These are phyloP conservation scores for Xenus cinereus DNA, from an alignment of 2,113 vertebrate genomes.

Conservation along the genomic window DNA sequence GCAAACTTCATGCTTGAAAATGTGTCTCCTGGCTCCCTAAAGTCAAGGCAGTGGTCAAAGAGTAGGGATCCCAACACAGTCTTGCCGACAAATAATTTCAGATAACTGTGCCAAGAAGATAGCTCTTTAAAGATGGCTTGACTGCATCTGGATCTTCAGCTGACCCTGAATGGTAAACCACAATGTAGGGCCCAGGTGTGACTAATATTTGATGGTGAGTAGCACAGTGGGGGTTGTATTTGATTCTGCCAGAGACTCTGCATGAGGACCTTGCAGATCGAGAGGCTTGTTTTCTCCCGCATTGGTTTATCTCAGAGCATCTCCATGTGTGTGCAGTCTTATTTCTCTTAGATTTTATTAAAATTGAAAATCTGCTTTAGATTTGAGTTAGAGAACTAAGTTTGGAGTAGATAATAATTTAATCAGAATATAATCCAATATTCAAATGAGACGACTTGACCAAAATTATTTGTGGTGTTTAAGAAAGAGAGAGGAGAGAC, in stretches of 20 bases:
- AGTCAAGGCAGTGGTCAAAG: neutral
- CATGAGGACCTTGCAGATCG: rapidly evolving
- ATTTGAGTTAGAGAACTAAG: neutral
- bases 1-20: neutral
- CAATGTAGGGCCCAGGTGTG: neutral
- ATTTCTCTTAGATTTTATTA: neutral
- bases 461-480: neutral
- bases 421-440: neutral
- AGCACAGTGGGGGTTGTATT: neutral
- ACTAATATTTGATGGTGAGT: neutral
- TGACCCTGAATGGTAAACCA: neutral
- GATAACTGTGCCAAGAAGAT: neutral
- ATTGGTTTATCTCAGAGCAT: neutral
- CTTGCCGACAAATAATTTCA: neutral
- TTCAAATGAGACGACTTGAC: neutral
- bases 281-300: neutral
- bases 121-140: neutral
- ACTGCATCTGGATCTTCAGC: neutral
- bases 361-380: neutral
- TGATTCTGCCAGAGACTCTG: neutral
- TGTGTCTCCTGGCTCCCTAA: neutral
- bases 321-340: neutral
- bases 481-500: neutral
- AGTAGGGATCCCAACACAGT: rapidly evolving
- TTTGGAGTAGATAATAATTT: neutral